phyloP scores from a whole-genome alignment of 2,113 vertebrate species.

The Bucco capensis region DNA sequence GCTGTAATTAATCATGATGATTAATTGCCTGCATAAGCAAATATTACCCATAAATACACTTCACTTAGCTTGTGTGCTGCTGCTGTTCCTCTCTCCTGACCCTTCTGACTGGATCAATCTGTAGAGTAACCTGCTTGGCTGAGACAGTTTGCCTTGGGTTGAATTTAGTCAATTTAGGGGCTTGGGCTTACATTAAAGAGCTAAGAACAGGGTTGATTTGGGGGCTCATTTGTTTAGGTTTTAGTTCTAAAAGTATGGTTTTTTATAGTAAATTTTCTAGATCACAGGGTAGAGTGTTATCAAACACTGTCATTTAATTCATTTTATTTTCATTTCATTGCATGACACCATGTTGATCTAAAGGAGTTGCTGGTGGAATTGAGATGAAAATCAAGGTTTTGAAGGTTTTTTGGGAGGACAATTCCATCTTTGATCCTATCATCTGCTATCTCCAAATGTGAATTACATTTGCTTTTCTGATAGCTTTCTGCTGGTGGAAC shows the following conservation, averaged over 20 bases:
- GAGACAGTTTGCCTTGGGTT: background rate
- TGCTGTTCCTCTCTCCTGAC: background rate
- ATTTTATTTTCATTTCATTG: too few relatives aligned
- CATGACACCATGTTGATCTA: background rate
- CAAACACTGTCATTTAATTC: too few relatives aligned
- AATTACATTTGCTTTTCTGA: too few relatives aligned
- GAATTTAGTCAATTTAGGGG: background rate
- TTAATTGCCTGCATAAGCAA: slow-evolving; percentile 37
- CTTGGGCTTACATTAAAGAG: background rate
- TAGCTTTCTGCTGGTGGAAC: too few relatives aligned
- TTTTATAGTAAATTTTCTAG: background rate
- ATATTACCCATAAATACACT: slow-evolving; percentile 23
- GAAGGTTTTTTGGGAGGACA: too few relatives aligned
- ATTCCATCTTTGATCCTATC: too few relatives aligned
- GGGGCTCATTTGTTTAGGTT: background rate
- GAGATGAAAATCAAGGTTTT: background rate
- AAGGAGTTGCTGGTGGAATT: background rate
- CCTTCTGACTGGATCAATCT: background rate
- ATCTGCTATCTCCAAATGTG: too few relatives aligned
- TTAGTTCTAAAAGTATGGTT: background rate
- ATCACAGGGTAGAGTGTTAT: background rate
- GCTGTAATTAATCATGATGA: slow-evolving; percentile 55
- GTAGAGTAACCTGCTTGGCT: background rate
- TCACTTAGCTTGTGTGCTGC: background rate
- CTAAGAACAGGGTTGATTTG: background rate